Evolutionary conservation across 2,888 invertebrate genomes (phyloP).

Genomic region (Metalampra italica): DNA sequence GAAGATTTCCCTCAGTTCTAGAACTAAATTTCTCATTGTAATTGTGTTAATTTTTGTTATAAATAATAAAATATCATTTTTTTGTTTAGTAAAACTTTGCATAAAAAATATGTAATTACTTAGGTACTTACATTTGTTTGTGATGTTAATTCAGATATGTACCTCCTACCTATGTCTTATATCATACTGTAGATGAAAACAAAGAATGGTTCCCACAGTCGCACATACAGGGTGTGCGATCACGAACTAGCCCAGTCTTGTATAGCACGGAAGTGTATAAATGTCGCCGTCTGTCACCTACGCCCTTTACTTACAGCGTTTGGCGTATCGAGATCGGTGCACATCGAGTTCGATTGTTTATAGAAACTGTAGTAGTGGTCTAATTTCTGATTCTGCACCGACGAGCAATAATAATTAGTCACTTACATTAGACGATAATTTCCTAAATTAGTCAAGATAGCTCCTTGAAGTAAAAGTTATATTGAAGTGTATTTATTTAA

Average conservation of each 20-base stretch:
- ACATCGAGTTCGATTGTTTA: slow-evolving; percentile 33
- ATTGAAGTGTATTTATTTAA: too few species aligned
- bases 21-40: too few species aligned
- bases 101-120: too few species aligned
- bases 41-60: too few species aligned
- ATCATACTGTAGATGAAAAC: slow-evolving; percentile 23
- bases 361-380: slow-evolving; percentile 27
- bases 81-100: too few species aligned
- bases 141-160: background rate
- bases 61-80: too few species aligned
- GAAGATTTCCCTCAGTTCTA: too few species aligned
- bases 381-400: slow-evolving; percentile 5
- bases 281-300: slow-evolving; percentile 68
- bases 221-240: slow-evolving; percentile 68
- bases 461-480: too few species aligned
- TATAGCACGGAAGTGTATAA: slow-evolving; percentile 67
- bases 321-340: slow-evolving; percentile 50
- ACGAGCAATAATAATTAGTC: too few species aligned
- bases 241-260: slow-evolving; percentile 70
- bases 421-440: too few species aligned
- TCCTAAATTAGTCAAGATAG: too few species aligned
- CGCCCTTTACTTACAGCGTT: slow-evolving; percentile 63
- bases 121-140: too few species aligned
- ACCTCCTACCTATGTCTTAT: background rate
- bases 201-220: slow-evolving; percentile 73